Evolutionary conservation across 2,888 invertebrate genomes (phyloP), one percentile per base, ranked within the genome.

Genomic region (Sabatieria punctata): DNA sequence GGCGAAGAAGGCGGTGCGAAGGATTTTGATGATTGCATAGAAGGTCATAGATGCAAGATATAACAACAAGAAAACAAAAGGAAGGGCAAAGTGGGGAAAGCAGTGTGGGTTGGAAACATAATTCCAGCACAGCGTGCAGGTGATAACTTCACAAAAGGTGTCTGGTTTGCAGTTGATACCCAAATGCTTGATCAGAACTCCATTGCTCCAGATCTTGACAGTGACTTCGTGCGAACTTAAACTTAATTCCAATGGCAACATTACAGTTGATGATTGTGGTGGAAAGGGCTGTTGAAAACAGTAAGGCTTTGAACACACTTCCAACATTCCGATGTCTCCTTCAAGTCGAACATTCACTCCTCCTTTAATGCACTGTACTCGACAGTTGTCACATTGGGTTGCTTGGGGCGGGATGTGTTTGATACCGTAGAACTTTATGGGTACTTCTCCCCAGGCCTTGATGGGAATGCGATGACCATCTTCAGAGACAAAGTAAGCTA

Each of bases 131-230:
- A 42, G 13, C 2, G 4, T 4, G 27, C 46, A 46, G 15, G 23
- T 15, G 33, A 46, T 35, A 15, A 8, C n/a, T n/a, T 46, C 46
- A 23, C 46, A 46, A 18, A 46, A 46, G 3, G 46, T 15, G 23
- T 24, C 33, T 2, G 46, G 24, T 1, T 35, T 35, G 19, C 46
- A 46, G 2, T 3, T 15, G 2, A 15, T 2, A 13, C 19, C 26
- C 2, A 30, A 4, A 13, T 43, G 15, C 18, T 43, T 6, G 15
- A 43, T 23, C 15, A 30, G 11, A 4, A 4, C 2, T 6, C 43
- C 43, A 6, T 33, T 6, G 3, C 4, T 2, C 43, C 43, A 43
- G 6, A 30, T n/a, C 21, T 27, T 43, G 22, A 33, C 33, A 4
- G 6, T 21, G 2, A 43, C 30, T 22, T 30, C 33, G 21, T 43